phyloP scores from a whole-genome alignment of 2,888 invertebrate genomes.

The Spicauda simplicius region DNA sequence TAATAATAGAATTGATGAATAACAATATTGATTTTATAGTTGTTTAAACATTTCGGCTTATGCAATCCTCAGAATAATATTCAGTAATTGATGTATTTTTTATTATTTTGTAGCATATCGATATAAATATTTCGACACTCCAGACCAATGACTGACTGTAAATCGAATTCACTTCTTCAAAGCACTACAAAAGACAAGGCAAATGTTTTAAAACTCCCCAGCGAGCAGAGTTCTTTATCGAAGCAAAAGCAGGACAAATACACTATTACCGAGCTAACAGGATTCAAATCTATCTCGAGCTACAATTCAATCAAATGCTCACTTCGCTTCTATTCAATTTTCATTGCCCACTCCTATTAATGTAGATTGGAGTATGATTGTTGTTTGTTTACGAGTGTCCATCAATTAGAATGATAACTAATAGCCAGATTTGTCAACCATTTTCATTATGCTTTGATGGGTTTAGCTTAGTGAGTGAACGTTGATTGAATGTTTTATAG shows the following conservation, averaged over 20 bases:
- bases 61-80: too few relatives aligned
- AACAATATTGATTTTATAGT: too few relatives aligned
- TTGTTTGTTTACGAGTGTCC: slow-evolving; percentile 7
- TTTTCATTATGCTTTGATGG: neutral
- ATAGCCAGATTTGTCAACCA: neutral
- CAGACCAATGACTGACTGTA: too few relatives aligned
- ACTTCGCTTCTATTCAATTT: slow-evolving; percentile 32
- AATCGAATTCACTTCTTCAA: neutral
- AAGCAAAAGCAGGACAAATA: slow-evolving; percentile 10
- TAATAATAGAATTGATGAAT: too few relatives aligned
- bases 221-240: neutral
- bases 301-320: slow-evolving; percentile 34
- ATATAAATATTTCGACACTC: too few relatives aligned
- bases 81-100: too few relatives aligned
- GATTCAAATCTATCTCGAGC: slow-evolving; percentile 39
- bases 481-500: neutral
- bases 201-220: neutral
- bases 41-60: too few relatives aligned
- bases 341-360: slow-evolving; percentile 17
- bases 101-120: too few relatives aligned
- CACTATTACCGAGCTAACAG: slow-evolving; percentile 36
- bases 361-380: slow-evolving; percentile 13
- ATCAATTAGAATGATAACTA: slow-evolving; percentile 11
- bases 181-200: neutral
- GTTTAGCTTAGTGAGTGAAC: neutral